Conservation (phyloP, 2,797 vertebrate species). For the Gymnocypris eckloni region DNA sequence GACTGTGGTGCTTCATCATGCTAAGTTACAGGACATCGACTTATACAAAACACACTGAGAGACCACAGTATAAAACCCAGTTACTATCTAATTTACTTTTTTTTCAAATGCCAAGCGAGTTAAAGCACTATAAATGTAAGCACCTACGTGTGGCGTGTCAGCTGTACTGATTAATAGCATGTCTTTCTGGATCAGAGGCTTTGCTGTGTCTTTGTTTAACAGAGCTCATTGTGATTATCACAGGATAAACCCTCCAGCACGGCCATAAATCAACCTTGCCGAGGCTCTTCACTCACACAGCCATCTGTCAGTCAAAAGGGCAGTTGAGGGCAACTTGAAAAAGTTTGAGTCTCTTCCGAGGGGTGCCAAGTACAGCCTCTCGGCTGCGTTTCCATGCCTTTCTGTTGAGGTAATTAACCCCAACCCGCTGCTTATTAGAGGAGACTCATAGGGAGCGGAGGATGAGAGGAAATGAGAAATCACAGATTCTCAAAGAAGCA, state of each 20-base stretch:
- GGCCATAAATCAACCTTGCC: conserved; percentile 54
- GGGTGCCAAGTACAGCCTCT: conserved; percentile 14
- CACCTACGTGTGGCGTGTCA: conserved; percentile 23
- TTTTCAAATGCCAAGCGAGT: conserved; percentile 13
- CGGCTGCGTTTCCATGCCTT: conserved; percentile 33
- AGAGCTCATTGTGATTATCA: conserved; percentile 56
- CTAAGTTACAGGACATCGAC: not conserved
- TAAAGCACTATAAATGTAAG: conserved; percentile 47
- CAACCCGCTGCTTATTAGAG: conserved; percentile 56
- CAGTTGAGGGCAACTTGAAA: conserved; percentile 12
- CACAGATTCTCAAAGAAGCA: conserved; percentile 43
- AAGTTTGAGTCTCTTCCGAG: conserved; percentile 34
- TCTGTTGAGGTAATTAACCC: conserved; percentile 63
- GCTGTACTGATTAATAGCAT: conserved; percentile 54
- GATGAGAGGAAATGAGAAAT: conserved; percentile 50
- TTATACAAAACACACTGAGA: not conserved
- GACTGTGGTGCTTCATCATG: not conserved
- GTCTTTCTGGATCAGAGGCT: conserved; percentile 46
- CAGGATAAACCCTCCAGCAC: conserved; percentile 46
- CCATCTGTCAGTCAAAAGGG: conserved; percentile 39
- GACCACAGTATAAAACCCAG: not conserved
- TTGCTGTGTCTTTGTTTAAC: conserved; percentile 50
- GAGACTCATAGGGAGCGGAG: conserved; percentile 37
- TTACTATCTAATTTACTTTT: not conserved
- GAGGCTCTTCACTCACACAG: conserved; percentile 23